Evolutionary conservation across 2,888 invertebrate species (phyloP).

Genomic region (Latrodectus hesperus): DNA sequence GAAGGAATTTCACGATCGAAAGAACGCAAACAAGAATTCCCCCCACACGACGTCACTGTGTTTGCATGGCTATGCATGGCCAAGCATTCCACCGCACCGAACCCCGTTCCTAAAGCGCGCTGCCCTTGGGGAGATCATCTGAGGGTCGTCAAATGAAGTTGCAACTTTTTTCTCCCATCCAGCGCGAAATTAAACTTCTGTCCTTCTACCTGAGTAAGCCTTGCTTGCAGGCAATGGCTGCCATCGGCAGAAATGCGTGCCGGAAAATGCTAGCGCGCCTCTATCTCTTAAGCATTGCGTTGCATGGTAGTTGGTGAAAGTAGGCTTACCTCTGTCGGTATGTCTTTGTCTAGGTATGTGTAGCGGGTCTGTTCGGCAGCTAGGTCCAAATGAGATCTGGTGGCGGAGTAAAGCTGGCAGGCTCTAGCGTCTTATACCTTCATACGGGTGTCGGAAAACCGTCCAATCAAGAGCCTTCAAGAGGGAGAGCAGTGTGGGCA

Average conservation of each 20-base stretch:
- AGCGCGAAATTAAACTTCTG: conserved; percentile 25
- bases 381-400: conserved; percentile 63
- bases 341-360: conserved; percentile 8
- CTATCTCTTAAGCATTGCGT: not conserved
- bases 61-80: conserved; percentile 15
- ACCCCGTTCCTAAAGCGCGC: conserved; percentile 15
- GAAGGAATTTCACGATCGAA: not conserved
- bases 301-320: conserved; percentile 28
- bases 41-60: conserved; percentile 9
- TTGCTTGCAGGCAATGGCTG: conserved; percentile 21
- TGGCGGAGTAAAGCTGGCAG: conserved; percentile 18
- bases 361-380: conserved; percentile 36
- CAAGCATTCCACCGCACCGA: not conserved
- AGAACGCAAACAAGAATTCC: conserved; percentile 10
- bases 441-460: conserved; percentile 56
- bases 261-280: conserved; percentile 7
- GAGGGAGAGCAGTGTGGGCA: conserved; percentile 53
- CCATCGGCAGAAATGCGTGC: not conserved
- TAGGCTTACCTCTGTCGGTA: conserved; percentile 60
- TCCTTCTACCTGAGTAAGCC: not conserved
- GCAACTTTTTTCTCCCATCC: not conserved
- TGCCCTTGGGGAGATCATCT: conserved; percentile 44
- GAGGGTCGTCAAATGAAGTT: conserved; percentile 36
- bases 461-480: conserved; percentile 53
- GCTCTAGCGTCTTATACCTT: conserved; percentile 62